These are phyloP conservation scores for Asteroscopus sphinx DNA, from an alignment of 2,888 invertebrate genomes.

Conservation along the genomic window DNA sequence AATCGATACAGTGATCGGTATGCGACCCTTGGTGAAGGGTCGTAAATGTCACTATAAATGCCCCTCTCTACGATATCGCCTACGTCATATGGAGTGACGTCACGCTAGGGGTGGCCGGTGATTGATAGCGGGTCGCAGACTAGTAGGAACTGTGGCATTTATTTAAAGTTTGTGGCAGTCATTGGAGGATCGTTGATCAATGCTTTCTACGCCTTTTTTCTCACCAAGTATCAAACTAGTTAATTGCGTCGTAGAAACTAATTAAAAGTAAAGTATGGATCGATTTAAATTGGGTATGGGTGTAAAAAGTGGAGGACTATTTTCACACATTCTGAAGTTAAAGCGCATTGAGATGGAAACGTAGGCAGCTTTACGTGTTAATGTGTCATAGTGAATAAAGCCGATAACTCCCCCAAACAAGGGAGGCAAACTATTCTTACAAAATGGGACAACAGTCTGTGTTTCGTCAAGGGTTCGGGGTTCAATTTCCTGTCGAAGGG, in stretches of 20 bases:
- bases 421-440: background rate
- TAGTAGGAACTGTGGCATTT: constrained; percentile 8
- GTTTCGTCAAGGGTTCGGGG: constrained; percentile 26
- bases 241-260: too few relatives aligned
- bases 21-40: too few relatives aligned
- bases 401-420: constrained; percentile 8
- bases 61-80: constrained; percentile 33
- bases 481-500: constrained; percentile 44
- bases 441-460: constrained; percentile 24
- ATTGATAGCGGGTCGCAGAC: constrained; percentile 23
- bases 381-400: too few relatives aligned
- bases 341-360: too few relatives aligned
- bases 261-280: too few relatives aligned
- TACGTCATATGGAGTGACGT: constrained; percentile 53
- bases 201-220: background rate
- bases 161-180: constrained; percentile 36
- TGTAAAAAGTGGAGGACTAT: too few relatives aligned
- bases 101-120: constrained; percentile 35
- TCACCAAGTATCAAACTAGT: too few relatives aligned
- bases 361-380: too few relatives aligned
- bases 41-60: constrained; percentile 50
- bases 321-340: too few relatives aligned
- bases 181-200: constrained; percentile 18
- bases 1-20: constrained; percentile 46
- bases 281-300: too few relatives aligned